phyloP scores from a whole-genome alignment of 2,113 vertebrate species.

The Rhodinocichla rosea region DNA sequence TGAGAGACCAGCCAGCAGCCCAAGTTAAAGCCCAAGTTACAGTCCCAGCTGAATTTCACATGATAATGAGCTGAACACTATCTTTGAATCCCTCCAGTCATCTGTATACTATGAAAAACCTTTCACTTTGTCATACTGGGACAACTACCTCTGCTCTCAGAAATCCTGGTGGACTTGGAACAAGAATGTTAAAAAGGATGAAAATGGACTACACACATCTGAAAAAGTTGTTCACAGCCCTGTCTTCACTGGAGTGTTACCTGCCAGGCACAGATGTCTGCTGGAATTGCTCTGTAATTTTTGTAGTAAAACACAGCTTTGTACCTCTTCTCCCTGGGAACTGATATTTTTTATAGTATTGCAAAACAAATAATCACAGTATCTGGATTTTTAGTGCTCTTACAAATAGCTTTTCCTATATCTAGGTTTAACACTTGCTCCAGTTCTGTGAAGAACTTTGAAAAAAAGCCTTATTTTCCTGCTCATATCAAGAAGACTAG shows the following conservation, averaged over 20 bases:
- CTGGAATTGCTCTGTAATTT: background rate
- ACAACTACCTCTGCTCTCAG: background rate
- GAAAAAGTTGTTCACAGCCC: background rate
- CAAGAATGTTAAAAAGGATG: background rate
- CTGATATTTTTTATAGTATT: background rate
- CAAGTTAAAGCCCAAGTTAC: background rate
- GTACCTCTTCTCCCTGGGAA: background rate
- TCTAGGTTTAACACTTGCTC: background rate
- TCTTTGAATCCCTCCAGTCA: background rate
- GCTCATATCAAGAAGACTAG: background rate
- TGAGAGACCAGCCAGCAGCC: background rate
- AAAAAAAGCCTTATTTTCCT: background rate
- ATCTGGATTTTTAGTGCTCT: background rate
- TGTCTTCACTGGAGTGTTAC: background rate
- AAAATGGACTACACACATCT: background rate
- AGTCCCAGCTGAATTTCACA: background rate
- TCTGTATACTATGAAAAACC: background rate
- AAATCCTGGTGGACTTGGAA: background rate
- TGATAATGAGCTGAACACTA: background rate
- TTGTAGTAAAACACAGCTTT: background rate
- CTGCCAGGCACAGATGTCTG: background rate
- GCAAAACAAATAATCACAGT: background rate
- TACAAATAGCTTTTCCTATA: background rate
- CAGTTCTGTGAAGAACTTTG: background rate
- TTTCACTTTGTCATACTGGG: background rate